Evolutionary conservation across 2,888 invertebrate genomes (phyloP).

Genomic region (Ormyrus pomaceus): DNA sequence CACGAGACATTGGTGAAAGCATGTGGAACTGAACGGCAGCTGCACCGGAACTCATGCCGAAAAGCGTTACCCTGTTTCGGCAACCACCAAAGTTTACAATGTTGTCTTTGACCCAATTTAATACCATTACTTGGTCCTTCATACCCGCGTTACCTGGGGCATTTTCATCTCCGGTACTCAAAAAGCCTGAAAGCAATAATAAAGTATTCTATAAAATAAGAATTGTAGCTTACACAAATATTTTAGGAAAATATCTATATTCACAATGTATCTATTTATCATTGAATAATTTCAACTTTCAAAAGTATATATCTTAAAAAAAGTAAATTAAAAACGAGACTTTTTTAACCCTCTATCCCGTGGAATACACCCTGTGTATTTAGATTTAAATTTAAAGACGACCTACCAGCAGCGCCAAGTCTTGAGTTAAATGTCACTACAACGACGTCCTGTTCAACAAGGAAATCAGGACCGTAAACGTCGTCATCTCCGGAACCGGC

Average conservation of each 20-base stretch:
- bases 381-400: not conserved
- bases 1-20: constrained; percentile 70
- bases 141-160: constrained; percentile 70
- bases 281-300: no score
- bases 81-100: constrained; percentile 70
- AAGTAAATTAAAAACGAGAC: no score
- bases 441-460: constrained; percentile 69
- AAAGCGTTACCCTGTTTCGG: constrained; percentile 67
- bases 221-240: no score
- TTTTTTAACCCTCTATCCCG: no score
- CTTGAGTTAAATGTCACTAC: constrained; percentile 69
- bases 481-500: constrained; percentile 63
- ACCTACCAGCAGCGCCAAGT: constrained; percentile 65
- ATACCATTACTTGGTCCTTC: constrained; percentile 70
- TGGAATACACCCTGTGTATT: no score
- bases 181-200: constrained; percentile 62
- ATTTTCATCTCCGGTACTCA: constrained; percentile 68
- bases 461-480: constrained; percentile 67
- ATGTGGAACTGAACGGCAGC: constrained; percentile 68
- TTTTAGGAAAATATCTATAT: no score
- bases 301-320: no score
- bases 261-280: no score
- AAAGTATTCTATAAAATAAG: not conserved
- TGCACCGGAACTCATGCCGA: constrained; percentile 66
- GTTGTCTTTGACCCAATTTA: constrained; percentile 70